These are phyloP conservation scores for Ptychoptera albimana DNA, from an alignment of 2,888 invertebrate species.

Conservation along the genomic window DNA sequence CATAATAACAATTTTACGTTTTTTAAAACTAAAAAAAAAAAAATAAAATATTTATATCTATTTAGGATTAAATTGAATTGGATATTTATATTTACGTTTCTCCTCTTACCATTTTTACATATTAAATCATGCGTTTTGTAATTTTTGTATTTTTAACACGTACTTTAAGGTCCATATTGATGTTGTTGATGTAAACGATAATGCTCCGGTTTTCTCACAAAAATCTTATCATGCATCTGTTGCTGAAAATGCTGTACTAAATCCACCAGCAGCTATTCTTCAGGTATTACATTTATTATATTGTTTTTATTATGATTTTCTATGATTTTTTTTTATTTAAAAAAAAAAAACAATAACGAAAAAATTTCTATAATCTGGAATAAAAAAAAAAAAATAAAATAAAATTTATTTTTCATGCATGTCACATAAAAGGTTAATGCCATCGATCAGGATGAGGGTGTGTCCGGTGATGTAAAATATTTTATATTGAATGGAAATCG, in stretches of 20 bases:
- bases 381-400: not conserved
- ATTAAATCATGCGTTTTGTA: not conserved
- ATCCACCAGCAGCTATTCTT: constrained; percentile 67
- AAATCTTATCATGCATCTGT: constrained; percentile 63
- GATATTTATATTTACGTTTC: not conserved
- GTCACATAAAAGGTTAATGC: constrained; percentile 42
- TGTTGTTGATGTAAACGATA: constrained; percentile 77
- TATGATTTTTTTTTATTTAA: not conserved
- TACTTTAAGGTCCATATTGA: constrained; percentile 47
- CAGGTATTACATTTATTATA: constrained; percentile 28
- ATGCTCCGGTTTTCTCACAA: constrained; percentile 65
- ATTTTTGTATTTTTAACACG: constrained; percentile 6
- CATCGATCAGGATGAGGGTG: constrained; percentile 62
- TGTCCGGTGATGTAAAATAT: constrained; percentile 62
- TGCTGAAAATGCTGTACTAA: constrained; percentile 64
- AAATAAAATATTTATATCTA: no score
- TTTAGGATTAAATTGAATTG: not conserved
- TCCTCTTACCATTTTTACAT: not conserved
- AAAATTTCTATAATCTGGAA: not conserved
- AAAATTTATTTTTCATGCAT: constrained; percentile 5
- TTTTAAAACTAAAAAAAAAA: no score
- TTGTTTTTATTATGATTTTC: not conserved
- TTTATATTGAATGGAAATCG: constrained; percentile 51
- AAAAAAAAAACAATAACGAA: constrained; percentile 1
- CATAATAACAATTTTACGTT: constrained; percentile 3